Evolutionary conservation across 2,888 invertebrate species (phyloP).

Genomic region (Abrostola tripartita): DNA sequence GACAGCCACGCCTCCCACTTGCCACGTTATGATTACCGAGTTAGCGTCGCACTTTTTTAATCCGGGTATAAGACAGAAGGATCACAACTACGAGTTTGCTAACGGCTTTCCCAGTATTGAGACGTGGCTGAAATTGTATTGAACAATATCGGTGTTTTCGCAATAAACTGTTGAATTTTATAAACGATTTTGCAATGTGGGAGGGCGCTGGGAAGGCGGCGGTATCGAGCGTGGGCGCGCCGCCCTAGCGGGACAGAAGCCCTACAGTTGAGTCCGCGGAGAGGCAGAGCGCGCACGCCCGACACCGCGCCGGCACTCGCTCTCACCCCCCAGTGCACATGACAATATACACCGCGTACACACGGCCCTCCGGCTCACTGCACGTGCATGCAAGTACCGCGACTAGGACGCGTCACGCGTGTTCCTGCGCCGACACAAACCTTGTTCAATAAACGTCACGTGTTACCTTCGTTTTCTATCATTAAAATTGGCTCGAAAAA

Average conservation of each 20-base stretch:
- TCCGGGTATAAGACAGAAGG: constrained; percentile 19
- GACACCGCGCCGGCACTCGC: constrained; percentile 56
- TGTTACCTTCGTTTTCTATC: constrained; percentile 47
- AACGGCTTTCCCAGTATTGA: constrained; percentile 18
- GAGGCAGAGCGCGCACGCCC: constrained; percentile 75
- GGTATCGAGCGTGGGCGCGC: constrained; percentile 87
- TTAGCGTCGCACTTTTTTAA: constrained; percentile 41
- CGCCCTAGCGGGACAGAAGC: constrained; percentile 83
- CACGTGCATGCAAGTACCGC: constrained; percentile 59
- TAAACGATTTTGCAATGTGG: constrained; percentile 83
- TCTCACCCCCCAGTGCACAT: constrained; percentile 56
- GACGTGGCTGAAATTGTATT: constrained; percentile 36
- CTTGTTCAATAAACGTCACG: constrained; percentile 44
- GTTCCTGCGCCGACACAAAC: constrained; percentile 30
- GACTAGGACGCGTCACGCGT: constrained; percentile 41
- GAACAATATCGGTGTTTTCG: constrained; percentile 56
- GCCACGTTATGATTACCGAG: constrained; percentile 50
- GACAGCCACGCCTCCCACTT: constrained; percentile 59
- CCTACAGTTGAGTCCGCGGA: constrained; percentile 80
- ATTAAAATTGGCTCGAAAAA: constrained; percentile 58
- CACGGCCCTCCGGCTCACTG: constrained; percentile 50
- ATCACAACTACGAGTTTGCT: constrained; percentile 12
- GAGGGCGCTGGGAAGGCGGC: constrained; percentile 84
- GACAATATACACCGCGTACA: constrained; percentile 58
- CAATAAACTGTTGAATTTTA: constrained; percentile 74